Conservation (phyloP, 2,888 invertebrate species). For the Sialis lutaria region DNA sequence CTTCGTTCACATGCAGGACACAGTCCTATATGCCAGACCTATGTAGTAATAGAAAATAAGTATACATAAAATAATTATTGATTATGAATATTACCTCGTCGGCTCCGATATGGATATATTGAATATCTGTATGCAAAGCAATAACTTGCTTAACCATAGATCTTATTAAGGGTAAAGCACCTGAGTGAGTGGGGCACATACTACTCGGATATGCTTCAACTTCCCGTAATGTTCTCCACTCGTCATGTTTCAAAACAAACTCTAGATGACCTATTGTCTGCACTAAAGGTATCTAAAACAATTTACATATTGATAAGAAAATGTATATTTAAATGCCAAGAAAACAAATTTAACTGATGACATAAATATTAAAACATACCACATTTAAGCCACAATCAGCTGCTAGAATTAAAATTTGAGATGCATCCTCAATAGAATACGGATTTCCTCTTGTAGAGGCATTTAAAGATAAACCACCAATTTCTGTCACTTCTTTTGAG, state of each 20-base stretch:
- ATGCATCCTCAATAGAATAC: constrained; percentile 50
- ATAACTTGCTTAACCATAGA: constrained; percentile 56
- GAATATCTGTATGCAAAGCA: constrained; percentile 41
- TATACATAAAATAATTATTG: neutral
- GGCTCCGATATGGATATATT: constrained; percentile 63
- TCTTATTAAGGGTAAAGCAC: constrained; percentile 39
- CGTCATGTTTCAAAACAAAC: constrained; percentile 57
- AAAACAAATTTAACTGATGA: neutral
- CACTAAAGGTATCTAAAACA: constrained; percentile 44
- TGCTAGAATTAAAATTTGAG: constrained; percentile 39
- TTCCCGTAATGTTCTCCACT: constrained; percentile 48
- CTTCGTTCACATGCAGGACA: constrained; percentile 38
- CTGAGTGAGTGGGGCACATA: constrained; percentile 51
- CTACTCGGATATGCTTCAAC: constrained; percentile 47
- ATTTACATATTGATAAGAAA: neutral
- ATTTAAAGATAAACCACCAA: constrained; percentile 34
- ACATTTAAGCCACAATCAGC: constrained; percentile 45
- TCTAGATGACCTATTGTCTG: constrained; percentile 82
- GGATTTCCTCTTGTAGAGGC: constrained; percentile 34
- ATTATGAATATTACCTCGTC: constrained; percentile 40
- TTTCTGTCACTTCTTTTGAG: constrained; percentile 35
- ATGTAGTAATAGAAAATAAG: constrained; percentile 8
- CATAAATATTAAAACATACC: constrained; percentile 24
- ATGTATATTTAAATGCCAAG: neutral
- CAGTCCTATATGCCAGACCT: constrained; percentile 57